Evolutionary conservation across 1,140 invertebrate genomes (phyloP), one percentile per base, ranked within the genome.

Genomic region (Thalassaphorura encarpata): DNA sequence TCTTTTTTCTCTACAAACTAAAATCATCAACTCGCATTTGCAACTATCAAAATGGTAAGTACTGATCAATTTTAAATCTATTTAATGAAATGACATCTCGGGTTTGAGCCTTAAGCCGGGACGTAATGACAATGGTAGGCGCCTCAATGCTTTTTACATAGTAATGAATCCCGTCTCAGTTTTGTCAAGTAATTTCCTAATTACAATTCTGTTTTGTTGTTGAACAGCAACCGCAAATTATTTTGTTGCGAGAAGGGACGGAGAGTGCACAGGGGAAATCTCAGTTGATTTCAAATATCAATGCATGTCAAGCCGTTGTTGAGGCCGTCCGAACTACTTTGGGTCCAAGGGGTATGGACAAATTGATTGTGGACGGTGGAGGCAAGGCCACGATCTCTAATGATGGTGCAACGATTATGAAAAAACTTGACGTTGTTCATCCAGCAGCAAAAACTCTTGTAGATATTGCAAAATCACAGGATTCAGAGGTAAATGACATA

Each of bases 351-450:
- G 97, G 97, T 31, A 97, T 99, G 95, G 97, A 99, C 72, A 99
- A 99, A 73, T 77, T 99, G 23, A 97, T 99, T 67, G 92, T 99
- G 1, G 85, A 94, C 70, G 74, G 77, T 53, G 80, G 80, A 63
- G 85, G 91, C 2, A 91, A 90, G 72, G 83, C 90, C 0, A 95
- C 93, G 1, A 98, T 99, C 66, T 99, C 96, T 1, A 99, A 99
- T 72, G 97, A 99, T 77, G 97, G 97, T 23, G 97, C 97, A 6
- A 99, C 97, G 16, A 98, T 99, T 61, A 82, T 99, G 78, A 98
- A 97, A 73, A 77, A 96, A 26, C 73, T 99, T 39, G 94, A 99
- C 70, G 87, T 99, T 68, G 83, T 99, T 51, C 97, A 98, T 75
- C 96, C 97, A 2, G 96, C 96, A 26, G 97, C 94, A 0, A 94